These are phyloP conservation scores for Torymus auratus DNA, from an alignment of 2,888 invertebrate genomes.

Conservation along the genomic window DNA sequence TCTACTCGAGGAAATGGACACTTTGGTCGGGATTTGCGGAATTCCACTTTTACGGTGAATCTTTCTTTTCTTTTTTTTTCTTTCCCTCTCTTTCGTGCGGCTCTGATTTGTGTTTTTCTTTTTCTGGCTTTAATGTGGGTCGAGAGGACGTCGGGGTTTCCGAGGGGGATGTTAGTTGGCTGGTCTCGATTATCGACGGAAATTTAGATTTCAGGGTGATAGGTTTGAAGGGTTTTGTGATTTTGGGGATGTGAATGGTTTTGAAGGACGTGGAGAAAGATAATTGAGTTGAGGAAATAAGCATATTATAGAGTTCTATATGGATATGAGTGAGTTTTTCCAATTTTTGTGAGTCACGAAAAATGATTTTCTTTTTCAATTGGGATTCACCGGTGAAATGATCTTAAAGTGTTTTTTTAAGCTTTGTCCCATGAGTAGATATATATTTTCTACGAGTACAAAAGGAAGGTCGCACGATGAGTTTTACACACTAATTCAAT, in stretches of 20 bases:
- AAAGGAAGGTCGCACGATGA: too few relatives aligned
- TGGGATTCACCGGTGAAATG: too few relatives aligned
- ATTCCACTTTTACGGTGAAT: conserved; percentile 55
- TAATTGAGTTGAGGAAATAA: conserved; percentile 1
- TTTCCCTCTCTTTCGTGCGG: too few relatives aligned
- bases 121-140: conserved; percentile 12
- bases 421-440: too few relatives aligned
- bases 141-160: conserved; percentile 23
- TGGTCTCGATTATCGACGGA: conserved; percentile 37
- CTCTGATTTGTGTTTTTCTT: too few relatives aligned
- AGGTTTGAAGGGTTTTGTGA: neutral
- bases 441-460: too few relatives aligned
- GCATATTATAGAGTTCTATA: neutral
- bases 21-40: conserved; percentile 49
- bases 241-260: neutral
- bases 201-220: conserved; percentile 12
- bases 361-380: too few relatives aligned
- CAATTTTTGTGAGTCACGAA: too few relatives aligned
- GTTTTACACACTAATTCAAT: too few relatives aligned
- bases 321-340: neutral
- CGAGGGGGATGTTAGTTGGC: neutral
- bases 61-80: conserved; percentile 1
- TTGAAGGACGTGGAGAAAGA: conserved; percentile 7
- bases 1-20: conserved; percentile 40
- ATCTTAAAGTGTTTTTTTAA: too few relatives aligned